Evolutionary conservation across 2,888 invertebrate genomes (phyloP).

Genomic region (Hirtodrosophila trivittata): DNA sequence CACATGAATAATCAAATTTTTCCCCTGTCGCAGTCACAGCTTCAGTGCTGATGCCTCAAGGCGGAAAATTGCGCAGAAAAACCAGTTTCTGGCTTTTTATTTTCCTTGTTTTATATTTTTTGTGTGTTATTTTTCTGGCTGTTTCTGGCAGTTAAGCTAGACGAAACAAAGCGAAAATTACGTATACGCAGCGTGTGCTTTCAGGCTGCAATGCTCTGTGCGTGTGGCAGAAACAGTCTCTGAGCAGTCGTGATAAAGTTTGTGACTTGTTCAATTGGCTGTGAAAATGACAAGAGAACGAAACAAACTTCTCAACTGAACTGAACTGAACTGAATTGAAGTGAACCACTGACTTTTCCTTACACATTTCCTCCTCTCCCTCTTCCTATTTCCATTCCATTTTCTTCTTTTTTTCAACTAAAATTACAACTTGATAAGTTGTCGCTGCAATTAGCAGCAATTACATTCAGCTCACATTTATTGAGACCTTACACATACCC

Average conservation of each 20-base stretch:
- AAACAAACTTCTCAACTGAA: not conserved
- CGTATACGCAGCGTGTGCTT: constrained; percentile 47
- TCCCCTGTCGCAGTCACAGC: constrained; percentile 6
- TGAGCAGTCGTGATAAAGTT: constrained; percentile 39
- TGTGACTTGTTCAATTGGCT: constrained; percentile 62
- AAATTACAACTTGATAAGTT: constrained; percentile 33
- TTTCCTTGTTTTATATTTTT: too few relatives aligned
- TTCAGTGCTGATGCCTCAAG: constrained; percentile 12
- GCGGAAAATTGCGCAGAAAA: constrained; percentile 39
- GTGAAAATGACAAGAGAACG: constrained; percentile 45
- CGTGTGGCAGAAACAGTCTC: constrained; percentile 11
- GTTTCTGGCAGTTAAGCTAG: not conserved
- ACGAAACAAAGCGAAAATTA: constrained; percentile 37
- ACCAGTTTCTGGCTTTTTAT: constrained; percentile 6
- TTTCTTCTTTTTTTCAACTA: not conserved
- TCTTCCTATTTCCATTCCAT: too few relatives aligned
- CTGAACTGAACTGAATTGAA: too few relatives aligned
- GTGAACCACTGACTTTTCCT: constrained; percentile 6
- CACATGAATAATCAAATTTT: constrained; percentile 66
- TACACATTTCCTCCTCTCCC: not conserved
- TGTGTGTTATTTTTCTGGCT: not conserved
- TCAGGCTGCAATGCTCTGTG: constrained; percentile 1
- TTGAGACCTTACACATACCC: constrained; percentile 3
- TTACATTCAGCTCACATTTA: constrained; percentile 21
- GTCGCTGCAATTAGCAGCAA: constrained; percentile 50